phyloP scores from a whole-genome alignment of 2,113 vertebrate genomes.

The Phodopus roborovskii region DNA sequence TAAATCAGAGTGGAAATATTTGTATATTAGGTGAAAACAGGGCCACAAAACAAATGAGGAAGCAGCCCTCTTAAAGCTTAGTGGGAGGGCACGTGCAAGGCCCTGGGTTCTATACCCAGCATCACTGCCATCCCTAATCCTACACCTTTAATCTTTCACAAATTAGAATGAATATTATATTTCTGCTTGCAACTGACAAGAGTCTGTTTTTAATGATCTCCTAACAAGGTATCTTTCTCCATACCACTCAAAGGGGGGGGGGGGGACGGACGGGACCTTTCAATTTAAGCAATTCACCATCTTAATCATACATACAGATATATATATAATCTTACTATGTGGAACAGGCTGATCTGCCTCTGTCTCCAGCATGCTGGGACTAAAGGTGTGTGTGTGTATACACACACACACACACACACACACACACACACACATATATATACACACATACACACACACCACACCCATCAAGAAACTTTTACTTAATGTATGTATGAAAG shows the following conservation, averaged over 20 bases:
- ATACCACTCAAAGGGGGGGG: neutral
- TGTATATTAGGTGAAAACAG: conserved; percentile 54
- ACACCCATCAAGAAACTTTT: neutral
- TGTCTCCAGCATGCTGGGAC: neutral
- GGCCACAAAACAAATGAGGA: neutral
- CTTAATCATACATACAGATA: neutral
- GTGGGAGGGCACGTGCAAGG: neutral
- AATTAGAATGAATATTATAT: neutral
- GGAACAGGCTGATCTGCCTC: neutral
- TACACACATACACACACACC: too few relatives aligned
- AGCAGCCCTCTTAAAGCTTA: neutral
- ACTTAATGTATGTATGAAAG: neutral
- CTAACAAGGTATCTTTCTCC: conserved; percentile 18
- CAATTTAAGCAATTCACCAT: conserved; percentile 76
- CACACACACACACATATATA: too few relatives aligned
- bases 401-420: too few relatives aligned
- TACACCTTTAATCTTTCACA: neutral
- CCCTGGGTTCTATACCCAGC: neutral
- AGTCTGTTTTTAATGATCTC: conserved; percentile 21
- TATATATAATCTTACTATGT: neutral
- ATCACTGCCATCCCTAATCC: neutral
- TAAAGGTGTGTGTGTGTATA: neutral
- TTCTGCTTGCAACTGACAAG: neutral
- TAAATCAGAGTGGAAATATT: conserved; percentile 16
- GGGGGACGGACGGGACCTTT: too few relatives aligned